These are phyloP conservation scores for Caenorhabditis inopinata DNA, from an alignment of 1,140 invertebrate species.

Conservation along the genomic window DNA sequence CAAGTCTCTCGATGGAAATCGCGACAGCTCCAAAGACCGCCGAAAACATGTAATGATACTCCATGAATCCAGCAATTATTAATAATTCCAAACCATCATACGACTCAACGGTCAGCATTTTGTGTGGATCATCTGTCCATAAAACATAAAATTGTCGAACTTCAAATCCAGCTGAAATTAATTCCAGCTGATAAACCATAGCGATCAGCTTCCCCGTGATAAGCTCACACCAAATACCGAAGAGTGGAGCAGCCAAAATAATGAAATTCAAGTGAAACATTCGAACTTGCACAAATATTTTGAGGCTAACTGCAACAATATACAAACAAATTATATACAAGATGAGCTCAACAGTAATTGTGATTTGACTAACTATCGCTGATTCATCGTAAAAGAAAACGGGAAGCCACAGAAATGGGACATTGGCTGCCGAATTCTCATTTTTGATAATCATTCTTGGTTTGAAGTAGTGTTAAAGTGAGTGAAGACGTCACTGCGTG, in stretches of 20 bases:
- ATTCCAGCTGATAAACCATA: background rate
- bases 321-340: background rate
- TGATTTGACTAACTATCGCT: background rate
- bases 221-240: background rate
- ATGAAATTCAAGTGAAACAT: conserved; percentile 8
- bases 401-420: background rate
- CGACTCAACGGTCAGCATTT: background rate
- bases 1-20: background rate
- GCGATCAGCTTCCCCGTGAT: background rate
- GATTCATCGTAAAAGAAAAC: background rate
- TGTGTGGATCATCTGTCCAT: background rate
- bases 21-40: background rate
- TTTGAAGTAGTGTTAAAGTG: background rate
- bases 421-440: background rate
- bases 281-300: conserved; percentile 5
- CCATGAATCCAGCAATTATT: conserved; percentile 6
- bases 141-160: background rate
- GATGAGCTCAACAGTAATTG: background rate
- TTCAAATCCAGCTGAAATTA: background rate
- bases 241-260: background rate
- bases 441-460: background rate
- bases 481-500: too few relatives aligned
- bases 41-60: conserved; percentile 25
- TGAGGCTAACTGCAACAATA: background rate
- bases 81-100: background rate